These are phyloP conservation scores for Callopanchax toddi DNA, from an alignment of 2,113 vertebrate genomes.

Conservation along the genomic window DNA sequence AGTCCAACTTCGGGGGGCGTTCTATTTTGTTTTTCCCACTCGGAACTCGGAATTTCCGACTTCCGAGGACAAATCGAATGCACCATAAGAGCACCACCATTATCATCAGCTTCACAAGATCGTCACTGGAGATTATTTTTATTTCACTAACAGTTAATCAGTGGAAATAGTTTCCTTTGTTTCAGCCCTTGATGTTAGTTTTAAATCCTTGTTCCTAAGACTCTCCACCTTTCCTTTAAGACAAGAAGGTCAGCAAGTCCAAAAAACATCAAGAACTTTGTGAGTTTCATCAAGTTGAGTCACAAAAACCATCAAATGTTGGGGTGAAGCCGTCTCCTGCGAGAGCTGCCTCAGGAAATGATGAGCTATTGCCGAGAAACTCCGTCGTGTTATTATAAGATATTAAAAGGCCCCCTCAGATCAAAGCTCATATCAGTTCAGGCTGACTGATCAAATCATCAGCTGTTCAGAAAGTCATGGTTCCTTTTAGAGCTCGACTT, in stretches of 20 bases:
- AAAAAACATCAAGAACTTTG: background rate
- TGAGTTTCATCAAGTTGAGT: background rate
- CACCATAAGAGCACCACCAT: too few species aligned
- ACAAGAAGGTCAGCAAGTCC: background rate
- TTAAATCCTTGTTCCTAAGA: too few species aligned
- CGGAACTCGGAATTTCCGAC: too few species aligned
- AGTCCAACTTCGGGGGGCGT: too few species aligned
- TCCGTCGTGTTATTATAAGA: background rate
- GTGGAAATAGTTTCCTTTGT: too few species aligned
- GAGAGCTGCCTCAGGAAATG: background rate
- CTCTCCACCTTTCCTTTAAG: background rate
- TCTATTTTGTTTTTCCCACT: too few species aligned
- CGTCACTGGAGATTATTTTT: too few species aligned
- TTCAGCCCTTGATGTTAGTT: too few species aligned
- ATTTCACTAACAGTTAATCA: too few species aligned
- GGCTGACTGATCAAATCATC: background rate
- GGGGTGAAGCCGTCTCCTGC: background rate
- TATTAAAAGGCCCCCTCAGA: background rate
- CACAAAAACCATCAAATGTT: background rate
- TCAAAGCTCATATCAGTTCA: slow-evolving; percentile 1
- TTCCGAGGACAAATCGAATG: too few species aligned
- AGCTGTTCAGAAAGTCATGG: background rate
- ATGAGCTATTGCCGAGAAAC: background rate
- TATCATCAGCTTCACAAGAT: too few species aligned
- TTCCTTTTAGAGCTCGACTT: too few species aligned